A percentile compares a stretch with the other conserved stretches of the same genome.
phyloP scores from a whole-genome alignment of 2,797 vertebrate species.

The Gila robusta region DNA sequence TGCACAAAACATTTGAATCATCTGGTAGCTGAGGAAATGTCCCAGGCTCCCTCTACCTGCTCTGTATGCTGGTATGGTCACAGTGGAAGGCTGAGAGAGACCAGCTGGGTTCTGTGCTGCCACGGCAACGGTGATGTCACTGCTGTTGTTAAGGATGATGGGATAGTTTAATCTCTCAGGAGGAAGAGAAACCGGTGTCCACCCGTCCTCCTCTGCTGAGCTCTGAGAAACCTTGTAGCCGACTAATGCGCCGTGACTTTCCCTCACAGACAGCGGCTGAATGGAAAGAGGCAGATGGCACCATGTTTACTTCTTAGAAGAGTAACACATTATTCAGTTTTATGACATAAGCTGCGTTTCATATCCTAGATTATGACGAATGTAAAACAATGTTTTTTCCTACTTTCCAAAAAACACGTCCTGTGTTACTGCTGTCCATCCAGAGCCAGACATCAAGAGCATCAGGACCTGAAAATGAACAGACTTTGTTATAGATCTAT shows the following conservation, averaged over 20 bases:
- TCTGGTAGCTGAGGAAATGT: not conserved
- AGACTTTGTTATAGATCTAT: slow-evolving; percentile 4
- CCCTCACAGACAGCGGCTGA: slow-evolving; percentile 71
- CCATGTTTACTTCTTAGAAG: slow-evolving; percentile 7
- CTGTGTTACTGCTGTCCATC: slow-evolving; percentile 69
- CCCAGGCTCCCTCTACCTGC: slow-evolving; percentile 66
- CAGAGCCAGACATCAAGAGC: slow-evolving; percentile 77
- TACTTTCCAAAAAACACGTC: slow-evolving; percentile 79
- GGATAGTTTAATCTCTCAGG: slow-evolving; percentile 24
- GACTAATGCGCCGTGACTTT: slow-evolving; percentile 73
- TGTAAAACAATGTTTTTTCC: not conserved
- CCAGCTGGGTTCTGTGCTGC: slow-evolving; percentile 70
- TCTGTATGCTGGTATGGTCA: slow-evolving; percentile 64
- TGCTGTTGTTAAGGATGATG: slow-evolving; percentile 68
- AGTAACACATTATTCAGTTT: not conserved
- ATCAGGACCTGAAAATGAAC: slow-evolving; percentile 71
- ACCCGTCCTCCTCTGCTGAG: slow-evolving; percentile 62
- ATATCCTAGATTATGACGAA: not conserved
- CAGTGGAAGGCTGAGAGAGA: slow-evolving; percentile 65
- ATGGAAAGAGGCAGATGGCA: not conserved
- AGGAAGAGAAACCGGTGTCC: slow-evolving; percentile 56
- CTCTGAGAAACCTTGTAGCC: slow-evolving; percentile 73
- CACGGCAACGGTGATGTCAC: slow-evolving; percentile 67
- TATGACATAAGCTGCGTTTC: not conserved
- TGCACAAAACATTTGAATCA: not conserved